Evolutionary conservation across 2,888 invertebrate species (phyloP).

Genomic region (Artemia sp.): DNA sequence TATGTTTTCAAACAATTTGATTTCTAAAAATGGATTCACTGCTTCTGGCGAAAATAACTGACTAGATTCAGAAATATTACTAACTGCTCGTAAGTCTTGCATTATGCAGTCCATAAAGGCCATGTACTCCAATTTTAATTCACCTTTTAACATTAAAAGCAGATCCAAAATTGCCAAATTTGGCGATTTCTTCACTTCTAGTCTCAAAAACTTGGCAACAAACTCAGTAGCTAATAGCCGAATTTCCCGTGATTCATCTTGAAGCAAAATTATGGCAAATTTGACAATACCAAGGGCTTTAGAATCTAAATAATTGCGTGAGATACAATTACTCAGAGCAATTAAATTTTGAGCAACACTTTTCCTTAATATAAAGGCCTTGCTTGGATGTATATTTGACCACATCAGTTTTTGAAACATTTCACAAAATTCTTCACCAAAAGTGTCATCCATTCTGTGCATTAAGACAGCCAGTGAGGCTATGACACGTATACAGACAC

Average conservation of each 20-base stretch:
- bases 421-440: not conserved
- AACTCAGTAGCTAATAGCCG: not conserved
- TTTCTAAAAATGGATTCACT: not conserved
- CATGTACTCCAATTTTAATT: not conserved
- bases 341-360: not conserved
- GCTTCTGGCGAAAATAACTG: not conserved
- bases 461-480: not conserved
- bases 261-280: not conserved
- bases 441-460: not conserved
- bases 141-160: not conserved
- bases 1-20: constrained; percentile 1
- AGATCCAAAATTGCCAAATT: not conserved
- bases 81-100: not conserved
- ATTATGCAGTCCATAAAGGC: not conserved
- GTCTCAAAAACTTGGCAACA: not conserved
- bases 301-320: not conserved
- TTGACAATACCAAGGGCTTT: not conserved
- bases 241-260: not conserved
- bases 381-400: not conserved
- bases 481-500: constrained; percentile 6
- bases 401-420: not conserved
- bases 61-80: not conserved
- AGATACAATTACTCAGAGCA: not conserved
- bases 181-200: not conserved
- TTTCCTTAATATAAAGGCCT: not conserved